Evolutionary conservation across 1,140 invertebrate genomes (phyloP).

Genomic region (Mylabris phalerata): DNA sequence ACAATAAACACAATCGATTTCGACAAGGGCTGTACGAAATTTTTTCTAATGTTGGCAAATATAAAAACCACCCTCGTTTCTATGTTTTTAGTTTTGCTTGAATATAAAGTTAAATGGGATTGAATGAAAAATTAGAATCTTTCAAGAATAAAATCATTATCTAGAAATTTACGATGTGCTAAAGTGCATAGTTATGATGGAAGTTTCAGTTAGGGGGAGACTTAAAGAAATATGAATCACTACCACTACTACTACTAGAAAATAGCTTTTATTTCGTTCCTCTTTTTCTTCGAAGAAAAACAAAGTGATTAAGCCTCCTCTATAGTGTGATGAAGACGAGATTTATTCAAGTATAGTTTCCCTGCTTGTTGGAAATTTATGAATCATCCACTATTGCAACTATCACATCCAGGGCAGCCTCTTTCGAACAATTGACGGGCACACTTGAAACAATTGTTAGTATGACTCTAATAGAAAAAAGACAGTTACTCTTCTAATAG

Average conservation of each 20-base stretch:
- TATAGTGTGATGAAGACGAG: neutral
- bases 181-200: slow-evolving; percentile 3
- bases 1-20: too few relatives aligned
- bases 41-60: too few relatives aligned
- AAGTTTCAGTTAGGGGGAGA: neutral
- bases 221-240: slow-evolving; percentile 3
- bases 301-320: slow-evolving; percentile 3
- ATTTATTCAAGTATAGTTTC: slow-evolving; percentile 14
- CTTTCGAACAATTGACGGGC: neutral
- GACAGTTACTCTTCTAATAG: too few relatives aligned
- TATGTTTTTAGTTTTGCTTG: too few relatives aligned
- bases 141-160: slow-evolving; percentile 8
- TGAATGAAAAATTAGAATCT: too few relatives aligned
- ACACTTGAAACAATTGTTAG: neutral
- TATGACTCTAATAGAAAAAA: too few relatives aligned
- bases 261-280: neutral
- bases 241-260: too few relatives aligned
- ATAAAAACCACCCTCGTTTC: too few relatives aligned
- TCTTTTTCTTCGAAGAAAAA: neutral
- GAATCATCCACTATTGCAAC: slow-evolving; percentile 4
- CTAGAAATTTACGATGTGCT: slow-evolving; percentile 4
- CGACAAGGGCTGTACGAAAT: too few relatives aligned
- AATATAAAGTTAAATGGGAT: too few relatives aligned
- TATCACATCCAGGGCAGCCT: slow-evolving; percentile 6
- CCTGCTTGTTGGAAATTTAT: slow-evolving; percentile 4